Evolutionary conservation across 2,113 vertebrate genomes (phyloP), one percentile per base, ranked within the genome.

Genomic region (Pseudorhombus dupliciocellatus): DNA sequence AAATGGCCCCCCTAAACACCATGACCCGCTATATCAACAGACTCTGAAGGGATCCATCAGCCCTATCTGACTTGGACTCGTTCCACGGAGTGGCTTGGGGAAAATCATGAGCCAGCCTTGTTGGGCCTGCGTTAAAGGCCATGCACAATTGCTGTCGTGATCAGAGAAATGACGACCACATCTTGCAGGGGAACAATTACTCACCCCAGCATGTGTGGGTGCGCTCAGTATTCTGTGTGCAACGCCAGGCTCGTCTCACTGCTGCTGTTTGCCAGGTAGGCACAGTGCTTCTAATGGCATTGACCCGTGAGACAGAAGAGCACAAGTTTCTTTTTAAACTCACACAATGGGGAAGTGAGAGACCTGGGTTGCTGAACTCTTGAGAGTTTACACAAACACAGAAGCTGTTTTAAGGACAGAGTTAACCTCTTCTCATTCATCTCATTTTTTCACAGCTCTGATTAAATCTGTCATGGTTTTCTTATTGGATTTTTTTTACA

Each of bases 1-100:
- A 70, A 87, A 82, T 64, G 70, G 22, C 46, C 37, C 64, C 64
- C 67, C 70, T 71, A 73, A 86, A 88, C 61, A 82, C 75, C 59
- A 60, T 60, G 73, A 84, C 68, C 75, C 48, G 73, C 76, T 72
- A 75, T 69, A 79, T 79, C 59, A 78, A 83, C 75, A 71, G 66
- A 73, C 55, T 25, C 64, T 65, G 65, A 81, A 67, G 65, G 54
- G 75, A 80, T 75, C 80, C 81, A 81, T 86, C 73, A 72, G 55
- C n/a, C 22, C 59, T 53, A 66, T 84, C 66, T 51, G 31, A 62
- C 58, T 76, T 34, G 9, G 73, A 61, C 61, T 79, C 61, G 75
- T 84, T 81, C 84, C 81, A 63, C 9, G 44, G 20, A 78, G 28
- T 21, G n/a, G 55, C 73, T 65, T 44, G 46, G 53, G 70, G 18